Evolutionary conservation across 92 coral and sea anemone species (phyloP), one percentile per base, ranked within the genome.

Genomic region (Palythoa grandiflora): DNA sequence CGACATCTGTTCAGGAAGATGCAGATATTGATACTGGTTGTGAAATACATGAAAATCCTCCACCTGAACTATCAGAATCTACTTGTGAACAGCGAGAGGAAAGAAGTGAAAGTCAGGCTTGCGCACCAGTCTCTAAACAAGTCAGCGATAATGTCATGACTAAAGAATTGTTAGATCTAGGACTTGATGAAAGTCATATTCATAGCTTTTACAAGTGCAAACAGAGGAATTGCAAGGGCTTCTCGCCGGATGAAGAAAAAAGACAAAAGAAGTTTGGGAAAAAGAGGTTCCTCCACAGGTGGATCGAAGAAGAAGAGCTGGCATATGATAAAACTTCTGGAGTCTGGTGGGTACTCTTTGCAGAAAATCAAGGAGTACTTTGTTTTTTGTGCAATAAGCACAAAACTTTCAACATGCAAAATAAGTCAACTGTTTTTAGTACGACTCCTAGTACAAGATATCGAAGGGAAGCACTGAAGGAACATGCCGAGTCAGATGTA

Each of bases 311-410:
- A 28, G 19, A 37, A 60, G 91, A 88, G 9, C 77, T 83, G 15
- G 87, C 87, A 53, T 88, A 83, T 73, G 83, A 73, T 28, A 83
- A 37, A 1, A 80, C 83, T 40, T 71, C 91, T 39, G 87, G 91
- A 35, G 28, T 88, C 14, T 88, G 91, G 91, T 88, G 90, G 90
- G 39, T 88, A 0, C 83, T 88, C 39, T 88, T 88, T 66, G 59
- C 91, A 2, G 87, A 88, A 73, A 73, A 83, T 40, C 71, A 73
- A 63, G 88, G 88, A 37, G 2, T 88, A 52, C 73, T 88, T 57
- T 88, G 87, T 73, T 88, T 88, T 21, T 79, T 81, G 63, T 88
- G 83, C 50, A 2, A 52, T 2, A 88, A 88, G 77, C 91, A 88
- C 9, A 40, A 14, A 71, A 88, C 91, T 1, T 4, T 36, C 65